These are phyloP conservation scores for Carduelis carduelis DNA, from an alignment of 2,797 vertebrate genomes.

Conservation along the genomic window DNA sequence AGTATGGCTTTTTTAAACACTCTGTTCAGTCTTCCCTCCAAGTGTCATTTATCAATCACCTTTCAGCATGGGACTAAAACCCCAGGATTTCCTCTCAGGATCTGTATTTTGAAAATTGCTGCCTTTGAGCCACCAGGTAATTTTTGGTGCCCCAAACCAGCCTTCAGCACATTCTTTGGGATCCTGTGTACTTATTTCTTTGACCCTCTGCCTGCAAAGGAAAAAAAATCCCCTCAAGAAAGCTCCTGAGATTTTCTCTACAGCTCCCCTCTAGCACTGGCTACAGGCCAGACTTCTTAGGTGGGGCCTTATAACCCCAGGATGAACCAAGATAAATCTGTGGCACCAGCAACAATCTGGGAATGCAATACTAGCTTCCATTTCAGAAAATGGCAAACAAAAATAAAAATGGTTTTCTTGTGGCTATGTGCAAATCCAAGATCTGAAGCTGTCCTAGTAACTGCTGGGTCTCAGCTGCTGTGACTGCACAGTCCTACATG, in stretches of 20 bases:
- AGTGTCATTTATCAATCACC: neutral
- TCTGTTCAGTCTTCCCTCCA: neutral
- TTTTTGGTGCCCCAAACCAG: neutral
- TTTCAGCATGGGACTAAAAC: neutral
- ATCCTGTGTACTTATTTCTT: slow-evolving; percentile 29
- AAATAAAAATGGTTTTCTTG: neutral
- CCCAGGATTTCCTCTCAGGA: neutral
- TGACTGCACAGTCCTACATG: neutral
- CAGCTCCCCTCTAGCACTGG: slow-evolving; percentile 47
- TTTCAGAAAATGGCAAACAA: neutral
- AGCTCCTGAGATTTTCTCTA: slow-evolving; percentile 50
- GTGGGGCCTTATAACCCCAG: slow-evolving; percentile 29
- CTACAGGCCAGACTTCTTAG: slow-evolving; percentile 50
- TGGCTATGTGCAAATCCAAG: neutral
- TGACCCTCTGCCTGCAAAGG: slow-evolving; percentile 11
- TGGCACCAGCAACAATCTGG: neutral
- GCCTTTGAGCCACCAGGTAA: neutral
- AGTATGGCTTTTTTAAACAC: neutral
- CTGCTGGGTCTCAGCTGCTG: neutral
- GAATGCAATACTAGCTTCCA: neutral
- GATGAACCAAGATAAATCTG: slow-evolving; percentile 62
- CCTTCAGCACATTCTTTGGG: neutral
- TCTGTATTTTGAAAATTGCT: neutral
- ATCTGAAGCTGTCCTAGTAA: neutral
- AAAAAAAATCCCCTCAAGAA: slow-evolving; percentile 55